Evolutionary conservation across 2,888 invertebrate genomes (phyloP).

Genomic region (Isoperla grammatica): DNA sequence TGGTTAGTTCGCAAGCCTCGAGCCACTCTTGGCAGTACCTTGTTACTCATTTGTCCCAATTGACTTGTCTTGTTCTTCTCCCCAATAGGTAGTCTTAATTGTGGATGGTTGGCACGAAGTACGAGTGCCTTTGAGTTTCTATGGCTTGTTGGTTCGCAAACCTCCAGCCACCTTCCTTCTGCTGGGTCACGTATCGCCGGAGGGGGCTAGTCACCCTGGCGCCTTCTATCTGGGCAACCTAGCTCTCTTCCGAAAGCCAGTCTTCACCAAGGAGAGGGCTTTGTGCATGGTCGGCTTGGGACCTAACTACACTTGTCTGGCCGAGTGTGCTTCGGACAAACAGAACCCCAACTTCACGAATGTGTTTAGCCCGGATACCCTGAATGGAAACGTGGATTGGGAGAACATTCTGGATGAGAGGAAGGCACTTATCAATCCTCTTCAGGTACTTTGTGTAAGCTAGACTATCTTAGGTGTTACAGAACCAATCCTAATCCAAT

Average conservation of each 20-base stretch:
- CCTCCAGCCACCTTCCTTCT: conserved; percentile 51
- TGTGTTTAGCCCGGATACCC: conserved; percentile 45
- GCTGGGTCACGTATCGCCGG: conserved; percentile 46
- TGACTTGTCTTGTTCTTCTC: conserved; percentile 11
- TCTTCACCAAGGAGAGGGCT: conserved; percentile 49
- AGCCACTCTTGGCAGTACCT: background rate
- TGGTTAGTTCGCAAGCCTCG: no score
- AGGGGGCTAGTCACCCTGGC: conserved; percentile 35
- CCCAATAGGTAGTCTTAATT: conserved; percentile 50
- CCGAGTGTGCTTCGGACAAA: conserved; percentile 47
- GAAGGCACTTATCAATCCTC: conserved; percentile 32
- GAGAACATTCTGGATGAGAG: conserved; percentile 51
- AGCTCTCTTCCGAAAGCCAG: conserved; percentile 53
- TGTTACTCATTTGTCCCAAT: background rate
- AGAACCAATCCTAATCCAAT: no score
- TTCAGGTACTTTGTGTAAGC: conserved; percentile 32
- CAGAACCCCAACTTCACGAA: conserved; percentile 47
- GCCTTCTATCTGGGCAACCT: conserved; percentile 51
- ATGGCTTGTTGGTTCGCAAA: conserved; percentile 42
- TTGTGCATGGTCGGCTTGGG: conserved; percentile 52
- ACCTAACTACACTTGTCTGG: conserved; percentile 47
- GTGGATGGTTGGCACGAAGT: conserved; percentile 55
- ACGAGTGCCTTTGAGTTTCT: conserved; percentile 52
- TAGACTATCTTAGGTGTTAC: no score
- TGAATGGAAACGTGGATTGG: conserved; percentile 54